Base-by-base conservation (phyloP, 2,797 vertebrate species). In the Lagocephalus sceleratus region DNA sequence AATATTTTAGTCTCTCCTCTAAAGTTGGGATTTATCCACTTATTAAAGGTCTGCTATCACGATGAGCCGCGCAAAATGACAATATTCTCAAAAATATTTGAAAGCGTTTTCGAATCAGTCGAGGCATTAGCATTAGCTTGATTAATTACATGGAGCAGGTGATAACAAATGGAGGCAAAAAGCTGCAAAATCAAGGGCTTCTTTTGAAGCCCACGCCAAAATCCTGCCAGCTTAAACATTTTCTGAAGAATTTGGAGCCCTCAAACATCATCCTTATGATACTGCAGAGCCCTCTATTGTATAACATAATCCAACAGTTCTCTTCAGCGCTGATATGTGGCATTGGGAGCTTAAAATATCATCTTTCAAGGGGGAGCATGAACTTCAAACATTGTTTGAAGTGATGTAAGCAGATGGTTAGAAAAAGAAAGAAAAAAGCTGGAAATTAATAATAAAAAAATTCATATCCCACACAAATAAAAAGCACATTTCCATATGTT, bases 261-360 rank as follows among this genome's bases (percentile, higher is more conserved):
- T 14, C 45, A 50, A 14, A 6, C 40, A 12, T 38, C 8, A 40
- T 19, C 50, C 52, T 22, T 58, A 21, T 20, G 32, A 47, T 68
- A 53, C 14, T 41, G 52, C 8, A 8, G 20, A 48, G 48, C 20
- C 25, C 21, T 26, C 47, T 67, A 49, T 76, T 66, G 60, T 52
- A 56, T 50, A 44, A 59, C 53, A 29, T 29, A n/a, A 49, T 41
- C 54, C 73, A 79, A 73, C 62, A 76, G 71, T 66, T 71, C 46
- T 32, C 46, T 48, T 59, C 12, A 52, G 35, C 20, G 51, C 73
- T 44, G 56, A 54, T 35, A 48, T 58, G 23, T 66, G 64, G 66
- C 62, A 52, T 68, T 47, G 66, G 17, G 67, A 42, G 64, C 52
- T 26, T 53, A 29, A 5, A 65, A 51, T 38, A 51, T 57, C 46